A percentile compares a stretch with the other conserved stretches of the same genome.
Conservation (phyloP, 2,113 vertebrate species). For the Gallinago jamesoni region DNA sequence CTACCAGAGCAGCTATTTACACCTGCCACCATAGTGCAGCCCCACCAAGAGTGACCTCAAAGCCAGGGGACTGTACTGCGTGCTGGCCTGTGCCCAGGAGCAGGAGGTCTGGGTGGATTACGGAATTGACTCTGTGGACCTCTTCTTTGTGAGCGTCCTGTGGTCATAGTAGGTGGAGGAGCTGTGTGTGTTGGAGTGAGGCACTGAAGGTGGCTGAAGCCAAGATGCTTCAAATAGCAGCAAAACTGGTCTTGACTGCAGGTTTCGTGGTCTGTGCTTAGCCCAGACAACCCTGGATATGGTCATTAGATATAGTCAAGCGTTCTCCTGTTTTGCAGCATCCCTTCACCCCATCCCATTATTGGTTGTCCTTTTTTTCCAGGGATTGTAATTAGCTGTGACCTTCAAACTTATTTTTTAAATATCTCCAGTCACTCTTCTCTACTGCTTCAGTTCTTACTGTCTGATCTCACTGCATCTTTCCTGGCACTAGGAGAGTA, state of each 20-base stretch:
- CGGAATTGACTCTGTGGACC: background rate
- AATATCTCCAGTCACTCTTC: background rate
- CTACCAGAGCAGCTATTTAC: background rate
- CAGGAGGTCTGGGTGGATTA: background rate
- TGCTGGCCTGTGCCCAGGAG: background rate
- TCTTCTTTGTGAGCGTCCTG: slow-evolving; percentile 9
- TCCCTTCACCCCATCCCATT: background rate
- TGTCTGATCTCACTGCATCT: background rate
- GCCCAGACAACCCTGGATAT: background rate
- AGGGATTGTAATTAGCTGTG: background rate
- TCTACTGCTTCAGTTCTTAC: background rate
- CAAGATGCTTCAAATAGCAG: background rate
- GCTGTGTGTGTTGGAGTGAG: background rate
- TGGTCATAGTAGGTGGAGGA: background rate
- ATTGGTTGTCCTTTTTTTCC: background rate
- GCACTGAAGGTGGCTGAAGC: background rate
- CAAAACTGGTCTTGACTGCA: background rate
- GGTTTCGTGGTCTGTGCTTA: background rate
- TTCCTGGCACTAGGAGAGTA: background rate
- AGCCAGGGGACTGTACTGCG: background rate
- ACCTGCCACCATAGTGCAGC: background rate
- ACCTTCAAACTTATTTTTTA: background rate
- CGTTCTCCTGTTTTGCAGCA: background rate
- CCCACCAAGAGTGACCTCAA: background rate
- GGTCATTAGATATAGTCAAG: background rate